Conservation (phyloP, 2,113 vertebrate genomes). For the Oenanthe melanoleuca region DNA sequence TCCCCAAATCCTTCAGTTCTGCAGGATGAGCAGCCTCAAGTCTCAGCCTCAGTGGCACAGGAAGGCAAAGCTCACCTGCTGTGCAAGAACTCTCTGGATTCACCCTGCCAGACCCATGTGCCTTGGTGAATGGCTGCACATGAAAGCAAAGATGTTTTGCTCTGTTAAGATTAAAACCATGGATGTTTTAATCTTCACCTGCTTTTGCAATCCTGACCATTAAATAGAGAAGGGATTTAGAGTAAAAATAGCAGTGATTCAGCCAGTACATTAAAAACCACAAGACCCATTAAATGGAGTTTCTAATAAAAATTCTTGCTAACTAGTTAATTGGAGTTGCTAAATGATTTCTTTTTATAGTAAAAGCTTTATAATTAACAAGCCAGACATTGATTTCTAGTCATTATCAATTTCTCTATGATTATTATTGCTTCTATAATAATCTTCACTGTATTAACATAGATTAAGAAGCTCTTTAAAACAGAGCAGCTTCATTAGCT, state of each 20-base stretch:
- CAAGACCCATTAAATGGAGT: conserved; percentile 43
- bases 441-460: conserved; percentile 71
- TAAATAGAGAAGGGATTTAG: neutral
- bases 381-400: conserved; percentile 73
- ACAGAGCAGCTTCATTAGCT: conserved; percentile 71
- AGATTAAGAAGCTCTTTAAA: conserved; percentile 73
- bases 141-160: neutral
- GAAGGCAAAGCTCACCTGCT: neutral
- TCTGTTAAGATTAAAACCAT: neutral
- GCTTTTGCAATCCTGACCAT: neutral
- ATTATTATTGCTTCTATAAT: conserved; percentile 78
- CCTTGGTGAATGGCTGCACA: neutral
- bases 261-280: conserved; percentile 42
- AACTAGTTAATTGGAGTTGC: conserved; percentile 69
- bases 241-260: conserved; percentile 27
- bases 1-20: neutral
- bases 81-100: accelerated
- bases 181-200: neutral
- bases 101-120: neutral
- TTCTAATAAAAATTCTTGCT: conserved; percentile 68
- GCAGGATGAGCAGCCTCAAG: neutral
- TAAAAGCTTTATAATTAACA: conserved; percentile 77
- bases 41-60: neutral
- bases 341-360: conserved; percentile 79
- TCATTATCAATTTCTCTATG: conserved; percentile 76